phyloP scores from a whole-genome alignment of 2,888 invertebrate species.

The Liodrosophila aerea region DNA sequence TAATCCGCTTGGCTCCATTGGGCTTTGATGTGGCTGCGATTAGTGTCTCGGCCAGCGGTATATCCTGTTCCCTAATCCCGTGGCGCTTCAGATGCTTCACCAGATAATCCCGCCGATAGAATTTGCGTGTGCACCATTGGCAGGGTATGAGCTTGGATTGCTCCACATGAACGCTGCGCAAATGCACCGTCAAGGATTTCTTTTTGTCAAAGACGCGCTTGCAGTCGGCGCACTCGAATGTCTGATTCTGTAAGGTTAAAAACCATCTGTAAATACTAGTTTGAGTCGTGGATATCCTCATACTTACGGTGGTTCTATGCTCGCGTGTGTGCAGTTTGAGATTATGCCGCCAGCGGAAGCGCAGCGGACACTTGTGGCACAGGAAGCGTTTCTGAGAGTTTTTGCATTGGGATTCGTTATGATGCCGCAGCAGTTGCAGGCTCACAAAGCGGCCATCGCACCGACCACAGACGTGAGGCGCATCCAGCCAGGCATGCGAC shows the following conservation, averaged over 20 bases:
- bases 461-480: constrained; percentile 83
- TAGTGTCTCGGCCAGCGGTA: constrained; percentile 69
- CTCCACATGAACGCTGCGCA: constrained; percentile 68
- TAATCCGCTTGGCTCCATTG: constrained; percentile 73
- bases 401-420: constrained; percentile 83
- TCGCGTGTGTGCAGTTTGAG: constrained; percentile 72
- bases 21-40: constrained; percentile 72
- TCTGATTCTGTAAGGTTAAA: constrained; percentile 43
- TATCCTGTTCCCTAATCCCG: constrained; percentile 63
- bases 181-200: constrained; percentile 77
- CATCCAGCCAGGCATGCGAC: constrained; percentile 82
- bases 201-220: constrained; percentile 71
- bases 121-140: constrained; percentile 78
- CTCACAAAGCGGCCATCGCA: constrained; percentile 84
- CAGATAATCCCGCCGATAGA: constrained; percentile 76
- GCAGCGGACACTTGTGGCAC: constrained; percentile 78
- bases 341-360: constrained; percentile 81
- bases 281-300: neutral
- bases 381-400: constrained; percentile 77
- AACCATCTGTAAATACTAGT: neutral
- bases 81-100: constrained; percentile 76
- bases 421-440: constrained; percentile 83
- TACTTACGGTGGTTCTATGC: constrained; percentile 46
- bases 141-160: constrained; percentile 76
- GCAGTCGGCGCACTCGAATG: constrained; percentile 64